Percentiles rank a stretch among this genome's conserved stretches.
Evolutionary conservation across 1,140 invertebrate species (phyloP).

Genomic region (Apis dorsata): DNA sequence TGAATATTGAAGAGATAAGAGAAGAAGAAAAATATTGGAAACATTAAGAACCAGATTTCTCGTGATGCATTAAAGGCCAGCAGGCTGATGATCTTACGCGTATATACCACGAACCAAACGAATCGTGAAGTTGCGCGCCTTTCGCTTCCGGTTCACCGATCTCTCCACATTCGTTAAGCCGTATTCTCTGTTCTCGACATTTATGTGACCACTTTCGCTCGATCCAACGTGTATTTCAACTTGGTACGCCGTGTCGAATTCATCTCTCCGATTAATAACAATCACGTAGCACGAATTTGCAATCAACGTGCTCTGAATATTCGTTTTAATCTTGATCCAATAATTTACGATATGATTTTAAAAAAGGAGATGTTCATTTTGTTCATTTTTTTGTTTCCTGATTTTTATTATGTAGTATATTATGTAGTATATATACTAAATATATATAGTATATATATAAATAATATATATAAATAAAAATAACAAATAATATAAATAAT

Average conservation of each 20-base stretch:
- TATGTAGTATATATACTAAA: too few species aligned
- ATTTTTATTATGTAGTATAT: too few species aligned
- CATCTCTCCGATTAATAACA: conserved; percentile 36
- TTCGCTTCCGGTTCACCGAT: conserved; percentile 67
- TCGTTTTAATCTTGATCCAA: background rate
- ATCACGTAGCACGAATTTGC: conserved; percentile 8
- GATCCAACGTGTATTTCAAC: conserved; percentile 2
- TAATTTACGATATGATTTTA: background rate
- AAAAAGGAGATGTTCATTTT: too few species aligned
- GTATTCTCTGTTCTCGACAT: conserved; percentile 53
- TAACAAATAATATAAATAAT: too few species aligned
- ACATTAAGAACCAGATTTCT: conserved; percentile 44
- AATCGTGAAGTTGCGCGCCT: conserved; percentile 64
- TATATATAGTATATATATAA: too few species aligned
- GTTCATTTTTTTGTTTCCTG: too few species aligned
- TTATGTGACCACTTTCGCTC: conserved; percentile 64
- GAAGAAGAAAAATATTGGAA: background rate
- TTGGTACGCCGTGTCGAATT: conserved; percentile 33
- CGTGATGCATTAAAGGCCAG: conserved; percentile 55
- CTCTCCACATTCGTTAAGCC: conserved; percentile 65
- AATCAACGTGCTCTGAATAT: conserved; percentile 24
- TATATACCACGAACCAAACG: conserved; percentile 56
- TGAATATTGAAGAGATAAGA: background rate
- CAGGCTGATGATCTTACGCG: conserved; percentile 49
- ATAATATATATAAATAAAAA: too few species aligned